Evolutionary conservation across 2,888 invertebrate genomes (phyloP), one percentile per base, ranked within the genome.

Genomic region (Phasia obesa): DNA sequence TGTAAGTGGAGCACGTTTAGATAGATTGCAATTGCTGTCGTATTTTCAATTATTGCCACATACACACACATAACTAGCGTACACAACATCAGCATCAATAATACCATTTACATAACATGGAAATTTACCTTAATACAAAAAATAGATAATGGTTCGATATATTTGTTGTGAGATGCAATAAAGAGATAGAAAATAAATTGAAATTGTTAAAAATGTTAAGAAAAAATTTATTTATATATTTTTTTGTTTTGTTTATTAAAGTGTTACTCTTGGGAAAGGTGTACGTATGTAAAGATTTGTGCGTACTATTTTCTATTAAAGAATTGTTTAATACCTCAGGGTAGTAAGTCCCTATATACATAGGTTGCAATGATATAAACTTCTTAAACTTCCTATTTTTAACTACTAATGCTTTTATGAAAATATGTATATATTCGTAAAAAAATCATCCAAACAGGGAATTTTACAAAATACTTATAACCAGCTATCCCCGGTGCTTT

Each of bases 11-110:
- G 60, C 70, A 70, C 77, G 77, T 64, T 70, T 77, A 77, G 60
- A 77, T 69, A 77, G 44, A 77, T 77, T 77, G 60, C 76, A 62
- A 77, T 69, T 77, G 60, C 60, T 70, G 77, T 77, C 70, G 77
- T 77, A 64, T 64, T 77, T 77, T 70, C 76, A 77, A 77, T 77
- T 77, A 70, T 77, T 77, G 70, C 55, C 47, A 70, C 77, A 64
- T 69, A 21, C 27, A 19, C 38, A 17, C 3, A 27, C 27, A 31
- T 44, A 62, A 62, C 44, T 70, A 55, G 62, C 25, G 13, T 49
- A 44, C 13, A 35, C 55, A 62, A 27, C 42, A 77, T 47, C 44
- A 62, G 13, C 11, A 55, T 11, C 38, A 23, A 53, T 31, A 60
- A 47, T 19, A 21, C 5, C 23, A 77, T 77, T 77, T 70, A 55